These are phyloP conservation scores for Spodoptera littoralis DNA, from an alignment of 2,888 invertebrate genomes.

Conservation along the genomic window DNA sequence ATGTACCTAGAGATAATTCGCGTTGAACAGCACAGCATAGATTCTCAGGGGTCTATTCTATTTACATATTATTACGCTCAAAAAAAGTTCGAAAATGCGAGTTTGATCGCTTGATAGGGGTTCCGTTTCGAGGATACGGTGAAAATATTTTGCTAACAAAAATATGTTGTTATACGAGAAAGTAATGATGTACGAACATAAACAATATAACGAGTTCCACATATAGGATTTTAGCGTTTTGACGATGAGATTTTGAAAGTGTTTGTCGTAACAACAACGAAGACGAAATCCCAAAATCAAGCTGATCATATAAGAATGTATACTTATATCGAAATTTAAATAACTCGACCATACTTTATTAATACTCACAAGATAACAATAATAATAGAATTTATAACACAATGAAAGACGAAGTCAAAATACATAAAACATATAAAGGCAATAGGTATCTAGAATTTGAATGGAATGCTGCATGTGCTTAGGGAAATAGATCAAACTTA, in stretches of 20 bases:
- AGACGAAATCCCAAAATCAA: constrained; percentile 23
- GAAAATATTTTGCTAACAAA: background rate
- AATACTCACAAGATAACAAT: constrained; percentile 4
- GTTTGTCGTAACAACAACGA: no score
- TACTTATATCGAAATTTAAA: background rate
- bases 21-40: constrained; percentile 5
- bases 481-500: constrained; percentile 30
- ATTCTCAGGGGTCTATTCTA: constrained; percentile 9
- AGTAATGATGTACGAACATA: background rate
- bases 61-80: constrained; percentile 32
- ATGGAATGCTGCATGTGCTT: constrained; percentile 50
- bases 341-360: background rate
- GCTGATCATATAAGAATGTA: background rate
- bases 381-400: constrained; percentile 3
- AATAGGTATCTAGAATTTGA: constrained; percentile 33
- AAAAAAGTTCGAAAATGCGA: constrained; percentile 29
- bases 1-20: constrained; percentile 14
- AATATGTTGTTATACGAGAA: constrained; percentile 17
- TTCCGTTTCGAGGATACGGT: constrained; percentile 6
- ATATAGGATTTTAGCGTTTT: no score
- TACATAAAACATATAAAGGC: constrained; percentile 23
- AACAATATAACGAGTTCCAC: no score
- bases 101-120: constrained; percentile 34
- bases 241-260: no score
- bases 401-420: constrained; percentile 19